Evolutionary conservation across 1,140 invertebrate species (phyloP).

Genomic region (Drosophila rhopaloa): DNA sequence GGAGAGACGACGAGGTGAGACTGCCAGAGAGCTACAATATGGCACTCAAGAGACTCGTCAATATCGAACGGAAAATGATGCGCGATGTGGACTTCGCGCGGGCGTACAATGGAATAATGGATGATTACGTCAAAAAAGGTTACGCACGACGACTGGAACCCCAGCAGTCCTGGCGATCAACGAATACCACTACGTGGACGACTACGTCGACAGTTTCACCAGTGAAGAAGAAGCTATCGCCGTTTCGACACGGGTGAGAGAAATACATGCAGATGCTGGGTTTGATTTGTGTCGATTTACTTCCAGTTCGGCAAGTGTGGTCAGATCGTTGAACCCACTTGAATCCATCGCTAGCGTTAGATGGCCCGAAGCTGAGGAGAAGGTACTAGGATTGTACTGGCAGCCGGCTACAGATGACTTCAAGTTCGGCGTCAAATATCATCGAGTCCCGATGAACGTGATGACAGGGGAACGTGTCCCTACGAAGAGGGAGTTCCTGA

Average conservation of each 20-base stretch:
- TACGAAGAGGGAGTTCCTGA: no score
- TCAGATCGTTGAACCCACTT: no score
- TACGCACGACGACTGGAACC: background rate
- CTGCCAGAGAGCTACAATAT: background rate
- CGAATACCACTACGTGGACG: slow-evolving; percentile 9
- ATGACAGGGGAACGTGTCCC: no score
- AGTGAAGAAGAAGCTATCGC: background rate
- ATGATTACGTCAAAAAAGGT: background rate
- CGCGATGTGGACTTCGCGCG: background rate
- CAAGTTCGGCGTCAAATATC: no score
- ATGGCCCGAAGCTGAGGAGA: no score
- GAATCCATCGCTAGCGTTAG: no score
- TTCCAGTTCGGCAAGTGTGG: slow-evolving; percentile 4
- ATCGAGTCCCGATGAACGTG: no score
- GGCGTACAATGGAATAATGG: background rate
- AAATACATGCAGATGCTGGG: slow-evolving; percentile 4
- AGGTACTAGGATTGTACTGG: no score
- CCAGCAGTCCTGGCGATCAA: slow-evolving; percentile 4
- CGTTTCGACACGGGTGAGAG: background rate
- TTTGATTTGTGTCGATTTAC: slow-evolving; percentile 8
- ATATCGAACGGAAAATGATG: background rate
- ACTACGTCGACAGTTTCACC: slow-evolving; percentile 6
- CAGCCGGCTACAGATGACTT: no score
- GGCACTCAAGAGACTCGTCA: background rate
- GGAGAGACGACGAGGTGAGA: background rate